Evolutionary conservation across 2,113 vertebrate genomes (phyloP).

Genomic region (Eurystomus gularis): DNA sequence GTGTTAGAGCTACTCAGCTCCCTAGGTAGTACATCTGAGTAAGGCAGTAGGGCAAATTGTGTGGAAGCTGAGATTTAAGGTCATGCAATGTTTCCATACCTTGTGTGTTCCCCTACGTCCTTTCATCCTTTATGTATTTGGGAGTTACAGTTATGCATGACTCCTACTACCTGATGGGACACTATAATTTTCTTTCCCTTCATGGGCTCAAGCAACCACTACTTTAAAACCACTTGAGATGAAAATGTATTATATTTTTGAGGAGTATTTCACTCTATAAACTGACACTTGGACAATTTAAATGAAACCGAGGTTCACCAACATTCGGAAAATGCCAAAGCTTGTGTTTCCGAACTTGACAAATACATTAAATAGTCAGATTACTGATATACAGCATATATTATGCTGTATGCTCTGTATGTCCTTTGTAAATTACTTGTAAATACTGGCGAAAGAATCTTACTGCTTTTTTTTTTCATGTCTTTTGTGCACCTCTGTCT

Average conservation of each 20-base stretch:
- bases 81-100: not conserved
- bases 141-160: not conserved
- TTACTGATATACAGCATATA: not conserved
- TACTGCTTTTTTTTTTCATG: fast-evolving
- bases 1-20: not conserved
- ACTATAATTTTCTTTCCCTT: not conserved
- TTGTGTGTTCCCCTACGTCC: not conserved
- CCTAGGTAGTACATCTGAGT: not conserved
- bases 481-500: not conserved
- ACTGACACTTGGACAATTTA: not conserved
- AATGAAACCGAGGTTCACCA: not conserved
- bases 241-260: not conserved
- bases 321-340: not conserved
- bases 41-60: not conserved
- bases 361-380: not conserved
- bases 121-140: not conserved
- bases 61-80: not conserved
- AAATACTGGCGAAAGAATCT: not conserved
- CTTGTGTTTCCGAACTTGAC: not conserved
- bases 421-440: not conserved
- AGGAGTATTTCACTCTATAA: not conserved
- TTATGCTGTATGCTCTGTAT: not conserved
- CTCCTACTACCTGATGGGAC: not conserved
- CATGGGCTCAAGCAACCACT: not conserved
- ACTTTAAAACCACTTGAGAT: not conserved